Base-by-base conservation (phyloP, 2,113 vertebrate species). In the Plectropomus leopardus region DNA sequence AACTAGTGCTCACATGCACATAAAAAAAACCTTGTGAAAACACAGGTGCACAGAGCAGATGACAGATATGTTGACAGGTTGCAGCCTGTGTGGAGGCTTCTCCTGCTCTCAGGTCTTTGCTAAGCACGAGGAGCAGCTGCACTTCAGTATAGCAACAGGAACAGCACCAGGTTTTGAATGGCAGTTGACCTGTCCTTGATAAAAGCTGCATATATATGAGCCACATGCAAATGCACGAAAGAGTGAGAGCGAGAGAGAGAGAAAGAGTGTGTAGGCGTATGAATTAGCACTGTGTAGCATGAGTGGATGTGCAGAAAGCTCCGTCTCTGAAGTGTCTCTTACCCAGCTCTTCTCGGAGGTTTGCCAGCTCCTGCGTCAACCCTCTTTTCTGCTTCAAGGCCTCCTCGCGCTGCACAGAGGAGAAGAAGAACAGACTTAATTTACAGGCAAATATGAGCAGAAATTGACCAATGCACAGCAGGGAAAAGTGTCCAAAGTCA, bases 331-430 rank as follows among this genome's bases (percentile, higher is more conserved):
- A 17, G 3, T 2, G 1, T 36, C 19, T 64, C 96, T 96, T 95
- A 98, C 97, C 96, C 78, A 98, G 92, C 32, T 98, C 95, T 71
- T 95, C 93, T 58, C 92, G 92, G 58, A 97, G 94, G 79, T 89
- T 94, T 26, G 91, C 34, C 55, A 98, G 91, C 28, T 97, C 95
- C 84, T 93, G 91, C n/a, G 95, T 96, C 9, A 97, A 87, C 36
- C 94, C 93, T 86, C 96, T 96, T 69, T 85, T 95, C 83, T 96
- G 95, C 77, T 95, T 96, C 76, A 96, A 66, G 0, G 92, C 84
- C 78, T 97, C 96, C 58, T 97, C 96, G 2, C 91, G 93, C 97
- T 98, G 94, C 53, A 78, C 23, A 80, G 10, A 44, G 34, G 4
- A 77, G n/a, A 58, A 77, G 24, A 85, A 54, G 19, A 59, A 76